phyloP scores from a whole-genome alignment of 2,888 invertebrate species.

The Philaethria dido region DNA sequence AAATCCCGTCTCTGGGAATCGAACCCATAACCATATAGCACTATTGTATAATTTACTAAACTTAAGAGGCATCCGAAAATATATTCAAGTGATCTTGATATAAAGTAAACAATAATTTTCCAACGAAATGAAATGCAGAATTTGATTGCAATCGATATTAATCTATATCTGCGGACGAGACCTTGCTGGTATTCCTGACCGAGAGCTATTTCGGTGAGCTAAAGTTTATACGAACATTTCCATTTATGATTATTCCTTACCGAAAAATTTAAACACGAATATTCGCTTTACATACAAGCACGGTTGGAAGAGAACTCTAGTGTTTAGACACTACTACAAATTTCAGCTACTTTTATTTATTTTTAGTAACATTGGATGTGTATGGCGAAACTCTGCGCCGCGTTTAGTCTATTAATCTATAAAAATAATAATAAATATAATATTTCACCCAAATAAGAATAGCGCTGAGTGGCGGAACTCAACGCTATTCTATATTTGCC shows the following conservation, averaged over 20 bases:
- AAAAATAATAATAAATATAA: too few relatives aligned
- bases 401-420: too few relatives aligned
- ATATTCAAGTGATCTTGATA: neutral
- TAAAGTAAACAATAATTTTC: neutral
- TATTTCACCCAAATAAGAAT: too few relatives aligned
- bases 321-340: neutral
- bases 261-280: neutral
- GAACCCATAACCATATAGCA: neutral
- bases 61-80: neutral
- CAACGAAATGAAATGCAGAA: neutral
- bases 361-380: too few relatives aligned
- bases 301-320: too few relatives aligned
- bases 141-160: constrained; percentile 15
- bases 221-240: neutral
- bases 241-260: neutral
- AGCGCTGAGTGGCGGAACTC: too few relatives aligned
- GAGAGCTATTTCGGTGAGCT: neutral
- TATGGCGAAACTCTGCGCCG: too few relatives aligned
- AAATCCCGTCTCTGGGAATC: neutral
- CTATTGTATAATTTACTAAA: neutral
- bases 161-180: constrained; percentile 11
- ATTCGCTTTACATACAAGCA: too few relatives aligned
- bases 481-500: too few relatives aligned
- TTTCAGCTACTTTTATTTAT: too few relatives aligned
- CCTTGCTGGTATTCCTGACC: constrained; percentile 1